Evolutionary conservation across 2,113 vertebrate species (phyloP), one percentile per base, ranked within the genome.

Genomic region (Sphaerodactylus townsendi): DNA sequence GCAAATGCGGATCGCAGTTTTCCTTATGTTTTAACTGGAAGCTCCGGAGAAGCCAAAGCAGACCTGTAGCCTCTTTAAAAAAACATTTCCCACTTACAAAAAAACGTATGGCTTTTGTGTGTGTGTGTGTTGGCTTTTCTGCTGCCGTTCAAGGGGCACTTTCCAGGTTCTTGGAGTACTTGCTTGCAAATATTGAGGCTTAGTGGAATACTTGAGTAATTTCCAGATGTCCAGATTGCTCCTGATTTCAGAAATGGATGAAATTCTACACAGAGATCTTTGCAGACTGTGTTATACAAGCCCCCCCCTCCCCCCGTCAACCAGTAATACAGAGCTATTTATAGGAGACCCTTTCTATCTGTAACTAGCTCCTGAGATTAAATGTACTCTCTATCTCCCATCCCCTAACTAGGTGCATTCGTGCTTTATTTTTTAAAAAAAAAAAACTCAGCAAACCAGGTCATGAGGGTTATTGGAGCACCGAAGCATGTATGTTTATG

Each of bases 1-100:
- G 21, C 10, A 5, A 69, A 3, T 19, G 1, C 21, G 65, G 23
- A n/a, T 3, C 9, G 46, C 0, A 21, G 13, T 19, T 62, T 46
- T 35, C 5, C 37, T 19, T 14, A 5, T 65, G 56, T 11, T 2
- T 7, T 53, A 86, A 17, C 41, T 77, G 50, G 30, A 30, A 82
- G n/a, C 7, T 28, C 19, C 2, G 1, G 73, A 37, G 35, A 19
- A 5, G 19, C n/a, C 2, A 1, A 10, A 50, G 44, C 1, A 62
- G 17, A 2, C 1, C 19, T 33, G 82, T 10, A 1, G 0, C 1
- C 0, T 50, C 0, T 50, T 1, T 0, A 44, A 1, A 13, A 5
- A n/a, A 66, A 59, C 33, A 62, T 64, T 59, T 5, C 1, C 68
- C 1, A 19, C 10, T 15, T 33, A 39, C 9, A 3, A 2, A 0